Evolutionary conservation across 2,797 vertebrate species (phyloP).

Genomic region (Delichon dasypus): DNA sequence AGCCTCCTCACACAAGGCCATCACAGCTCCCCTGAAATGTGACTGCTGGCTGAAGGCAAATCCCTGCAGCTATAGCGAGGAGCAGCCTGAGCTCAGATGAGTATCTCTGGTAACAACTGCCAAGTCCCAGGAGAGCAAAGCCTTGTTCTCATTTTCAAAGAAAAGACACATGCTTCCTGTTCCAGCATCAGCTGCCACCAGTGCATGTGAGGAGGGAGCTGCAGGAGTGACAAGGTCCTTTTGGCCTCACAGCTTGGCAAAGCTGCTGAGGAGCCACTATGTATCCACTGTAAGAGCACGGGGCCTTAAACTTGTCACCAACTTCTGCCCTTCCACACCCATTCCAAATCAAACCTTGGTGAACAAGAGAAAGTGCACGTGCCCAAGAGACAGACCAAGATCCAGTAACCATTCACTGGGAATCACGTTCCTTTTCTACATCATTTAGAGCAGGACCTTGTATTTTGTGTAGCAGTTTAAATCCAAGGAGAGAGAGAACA

Average conservation of each 20-base stretch:
- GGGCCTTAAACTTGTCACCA: neutral
- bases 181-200: neutral
- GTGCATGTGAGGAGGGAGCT: accelerated
- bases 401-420: accelerated
- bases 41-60: accelerated
- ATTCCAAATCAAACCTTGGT: neutral
- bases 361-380: accelerated
- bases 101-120: accelerated
- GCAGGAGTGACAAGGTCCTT: neutral
- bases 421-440: neutral
- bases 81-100: neutral
- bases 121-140: neutral
- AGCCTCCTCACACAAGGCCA: accelerated
- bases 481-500: neutral
- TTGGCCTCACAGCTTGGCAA: neutral
- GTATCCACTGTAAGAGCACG: accelerated
- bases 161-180: neutral
- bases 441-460: neutral
- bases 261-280: neutral
- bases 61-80: accelerated
- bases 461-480: neutral
- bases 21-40: accelerated
- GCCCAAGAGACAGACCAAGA: accelerated
- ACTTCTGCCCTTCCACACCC: neutral
- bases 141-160: neutral